Conservation (phyloP, 2,888 invertebrate species). For the Mantis religiosa region DNA sequence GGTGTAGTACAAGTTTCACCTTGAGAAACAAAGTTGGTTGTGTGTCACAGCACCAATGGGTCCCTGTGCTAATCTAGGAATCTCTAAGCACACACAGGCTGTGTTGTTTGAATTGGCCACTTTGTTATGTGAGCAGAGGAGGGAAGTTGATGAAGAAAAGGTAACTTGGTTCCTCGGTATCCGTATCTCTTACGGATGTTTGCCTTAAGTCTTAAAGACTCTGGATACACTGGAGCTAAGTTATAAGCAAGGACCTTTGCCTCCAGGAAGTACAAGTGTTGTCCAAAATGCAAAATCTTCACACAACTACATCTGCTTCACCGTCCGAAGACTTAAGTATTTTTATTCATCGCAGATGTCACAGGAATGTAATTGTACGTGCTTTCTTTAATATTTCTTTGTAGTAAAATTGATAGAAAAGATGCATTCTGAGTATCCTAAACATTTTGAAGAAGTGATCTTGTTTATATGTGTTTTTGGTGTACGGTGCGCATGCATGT, state of each 20-base stretch:
- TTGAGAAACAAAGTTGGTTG: not conserved
- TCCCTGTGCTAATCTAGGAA: not conserved
- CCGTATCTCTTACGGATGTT: constrained; percentile 11
- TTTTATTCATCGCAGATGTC: no score
- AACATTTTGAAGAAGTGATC: no score
- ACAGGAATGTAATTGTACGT: no score
- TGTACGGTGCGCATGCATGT: no score
- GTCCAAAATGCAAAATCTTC: not conserved
- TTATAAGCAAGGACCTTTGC: not conserved
- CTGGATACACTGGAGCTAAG: not conserved
- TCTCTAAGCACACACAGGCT: not conserved
- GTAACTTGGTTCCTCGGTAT: not conserved
- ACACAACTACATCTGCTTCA: not conserved
- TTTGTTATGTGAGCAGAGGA: not conserved
- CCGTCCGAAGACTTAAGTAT: no score
- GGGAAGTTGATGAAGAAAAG: not conserved
- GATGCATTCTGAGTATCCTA: no score
- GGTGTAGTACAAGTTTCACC: not conserved
- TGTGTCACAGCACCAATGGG: not conserved
- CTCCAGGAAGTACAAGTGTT: not conserved
- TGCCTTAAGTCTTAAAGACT: constrained; percentile 7
- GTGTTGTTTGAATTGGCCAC: not conserved
- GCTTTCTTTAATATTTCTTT: no score
- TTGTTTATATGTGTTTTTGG: no score
- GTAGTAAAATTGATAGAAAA: no score